A percentile compares a stretch with the other conserved stretches of the same genome.
Evolutionary conservation across 2,113 vertebrate genomes (phyloP).

Genomic region (Syngnathus scovelli): DNA sequence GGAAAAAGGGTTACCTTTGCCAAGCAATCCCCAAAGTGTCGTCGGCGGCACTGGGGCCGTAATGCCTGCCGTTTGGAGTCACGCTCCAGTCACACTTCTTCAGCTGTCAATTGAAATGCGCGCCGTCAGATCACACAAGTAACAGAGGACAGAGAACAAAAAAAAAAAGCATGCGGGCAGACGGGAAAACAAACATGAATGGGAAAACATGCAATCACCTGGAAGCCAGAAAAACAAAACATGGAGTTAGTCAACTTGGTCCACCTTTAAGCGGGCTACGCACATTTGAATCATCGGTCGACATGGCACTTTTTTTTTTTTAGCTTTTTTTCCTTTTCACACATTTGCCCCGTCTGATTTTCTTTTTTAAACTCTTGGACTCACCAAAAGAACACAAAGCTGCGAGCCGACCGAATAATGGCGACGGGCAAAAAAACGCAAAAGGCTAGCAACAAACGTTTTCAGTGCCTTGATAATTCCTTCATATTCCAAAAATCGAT

Average conservation of each 20-base stretch:
- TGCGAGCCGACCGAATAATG: too few species aligned
- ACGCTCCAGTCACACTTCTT: conserved; percentile 99
- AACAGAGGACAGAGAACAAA: conserved; percentile 70
- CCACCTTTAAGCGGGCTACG: too few species aligned
- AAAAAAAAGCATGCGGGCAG: conserved; percentile 38
- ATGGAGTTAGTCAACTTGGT: conserved; percentile 53
- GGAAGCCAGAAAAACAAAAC: conserved; percentile 50
- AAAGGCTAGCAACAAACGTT: too few species aligned
- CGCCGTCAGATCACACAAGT: conserved; percentile 95
- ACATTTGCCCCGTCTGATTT: too few species aligned
- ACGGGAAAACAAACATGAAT: conserved; percentile 15
- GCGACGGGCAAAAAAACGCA: too few species aligned
- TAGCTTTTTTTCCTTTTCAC: too few species aligned
- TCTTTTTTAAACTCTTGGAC: too few species aligned
- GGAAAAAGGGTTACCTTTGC: conserved; percentile 99
- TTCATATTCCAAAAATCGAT: too few species aligned
- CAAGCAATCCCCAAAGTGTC: conserved; percentile 99
- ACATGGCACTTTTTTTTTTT: too few species aligned
- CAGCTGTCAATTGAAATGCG: conserved; percentile 99
- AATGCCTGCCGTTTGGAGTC: conserved; percentile 99
- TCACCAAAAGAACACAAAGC: too few species aligned
- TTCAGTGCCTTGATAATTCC: too few species aligned
- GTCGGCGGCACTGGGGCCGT: conserved; percentile 99
- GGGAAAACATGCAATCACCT: conserved; percentile 68
- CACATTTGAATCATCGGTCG: too few species aligned